Percentiles rank a stretch among this genome's conserved stretches.
Evolutionary conservation across 2,888 invertebrate genomes (phyloP).

Genomic region (Criorhina ranunculi): DNA sequence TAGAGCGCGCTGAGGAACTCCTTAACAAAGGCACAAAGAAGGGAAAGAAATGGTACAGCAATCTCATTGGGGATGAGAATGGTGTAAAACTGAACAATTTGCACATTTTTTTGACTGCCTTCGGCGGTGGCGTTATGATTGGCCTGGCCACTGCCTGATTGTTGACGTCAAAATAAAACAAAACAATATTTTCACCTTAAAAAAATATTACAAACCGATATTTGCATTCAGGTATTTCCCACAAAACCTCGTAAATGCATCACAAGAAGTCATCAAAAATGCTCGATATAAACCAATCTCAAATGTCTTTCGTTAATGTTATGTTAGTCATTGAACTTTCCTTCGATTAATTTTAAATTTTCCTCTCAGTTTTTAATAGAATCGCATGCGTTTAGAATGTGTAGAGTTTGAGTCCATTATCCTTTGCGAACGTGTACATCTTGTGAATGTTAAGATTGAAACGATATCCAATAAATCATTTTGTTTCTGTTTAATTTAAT

Average conservation of each 20-base stretch:
- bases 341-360: not conserved
- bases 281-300: constrained; percentile 47
- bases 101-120: constrained; percentile 92
- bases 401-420: not conserved
- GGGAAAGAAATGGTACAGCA: constrained; percentile 91
- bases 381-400: constrained; percentile 23
- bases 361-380: constrained; percentile 11
- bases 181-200: constrained; percentile 19
- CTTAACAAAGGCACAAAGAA: constrained; percentile 89
- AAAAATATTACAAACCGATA: constrained; percentile 17
- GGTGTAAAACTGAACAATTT: constrained; percentile 89
- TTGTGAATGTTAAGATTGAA: constrained; percentile 16
- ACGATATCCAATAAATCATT: constrained; percentile 21
- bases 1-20: constrained; percentile 91
- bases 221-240: constrained; percentile 36
- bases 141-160: constrained; percentile 85
- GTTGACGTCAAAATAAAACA: constrained; percentile 26
- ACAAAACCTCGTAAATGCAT: constrained; percentile 32
- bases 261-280: constrained; percentile 24
- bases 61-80: constrained; percentile 88
- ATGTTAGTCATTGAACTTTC: constrained; percentile 13
- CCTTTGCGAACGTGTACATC: not conserved
- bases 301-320: constrained; percentile 45
- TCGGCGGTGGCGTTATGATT: constrained; percentile 91
- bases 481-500: constrained; percentile 38